Base-by-base conservation (phyloP, 2,888 invertebrate genomes). In the Limnephilus auricula region DNA sequence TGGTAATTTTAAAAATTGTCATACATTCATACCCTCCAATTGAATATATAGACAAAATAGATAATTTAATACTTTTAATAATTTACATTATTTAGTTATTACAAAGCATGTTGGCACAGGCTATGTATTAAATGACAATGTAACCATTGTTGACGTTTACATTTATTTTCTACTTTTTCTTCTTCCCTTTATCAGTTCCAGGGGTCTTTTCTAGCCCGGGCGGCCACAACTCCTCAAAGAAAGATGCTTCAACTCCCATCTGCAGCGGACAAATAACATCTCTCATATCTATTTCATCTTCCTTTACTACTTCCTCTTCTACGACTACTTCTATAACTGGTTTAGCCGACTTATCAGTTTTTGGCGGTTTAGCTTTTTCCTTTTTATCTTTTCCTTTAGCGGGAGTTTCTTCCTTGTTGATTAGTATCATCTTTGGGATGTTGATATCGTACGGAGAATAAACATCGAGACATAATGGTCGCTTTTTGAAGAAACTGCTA, bases 201-300 rank as follows among this genome's bases (percentile, higher is more conserved):
- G n/a, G 13, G 9, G 82, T 31, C 31, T 83, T 83, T 78, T 34
- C 84, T 40, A 34, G 9, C 12, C 40, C 79, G 10, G 65, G 45
- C 13, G 89, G 89, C 91, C 91, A 91, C 15, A 89, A 84, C 13
- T 34, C 32, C 15, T 91, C 91, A 37, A 91, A 91, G 84, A 91
- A 91, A 15, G 32, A 34, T 1, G 34, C 50, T 32, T 91, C 89
- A 12, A 91, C 91, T 40, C 89, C 91, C 78, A 84, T 83, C 31
- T 88, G 89, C 12, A 91, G 32, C 31, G 91, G 91, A 31, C 89
- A 83, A 37, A 91, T 91, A 31, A 40, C 45, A 78, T 82, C 78
- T 89, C 80, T 87, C 45, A 88, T 50, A 87, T 90, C 88, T 45
- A 89, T 31, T 2, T 80, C 50, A 45, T 82, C 30, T 50, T 89